phyloP scores from a whole-genome alignment of 2,113 vertebrate species.

The Urocynchramus pylzowi region DNA sequence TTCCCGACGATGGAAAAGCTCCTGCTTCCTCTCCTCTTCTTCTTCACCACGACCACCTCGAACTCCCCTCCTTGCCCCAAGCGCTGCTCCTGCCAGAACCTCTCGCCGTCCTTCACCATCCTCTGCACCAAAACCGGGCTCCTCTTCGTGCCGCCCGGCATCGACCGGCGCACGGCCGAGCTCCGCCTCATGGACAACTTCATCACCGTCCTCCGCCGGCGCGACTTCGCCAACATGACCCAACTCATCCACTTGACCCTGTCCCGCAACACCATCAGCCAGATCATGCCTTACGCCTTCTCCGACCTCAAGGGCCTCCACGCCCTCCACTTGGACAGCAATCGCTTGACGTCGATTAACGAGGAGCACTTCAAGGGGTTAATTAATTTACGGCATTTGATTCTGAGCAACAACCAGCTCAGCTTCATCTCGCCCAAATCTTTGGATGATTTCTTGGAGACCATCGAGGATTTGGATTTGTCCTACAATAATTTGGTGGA shows the following conservation, averaged over 20 bases:
- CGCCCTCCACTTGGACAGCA: conserved; percentile 90
- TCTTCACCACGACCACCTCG: conserved; percentile 20
- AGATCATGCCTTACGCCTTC: conserved; percentile 89
- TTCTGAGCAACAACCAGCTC: conserved; percentile 92
- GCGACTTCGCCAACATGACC: conserved; percentile 94
- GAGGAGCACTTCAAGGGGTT: conserved; percentile 90
- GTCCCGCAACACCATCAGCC: conserved; percentile 92
- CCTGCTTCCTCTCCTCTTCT: conserved; percentile 59
- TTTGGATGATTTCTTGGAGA: conserved; percentile 87
- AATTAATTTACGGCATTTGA: conserved; percentile 87
- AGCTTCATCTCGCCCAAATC: conserved; percentile 83
- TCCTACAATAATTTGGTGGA: conserved; percentile 93
- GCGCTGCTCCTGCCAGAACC: conserved; percentile 90
- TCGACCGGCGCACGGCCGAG: conserved; percentile 90
- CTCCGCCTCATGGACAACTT: conserved; percentile 93
- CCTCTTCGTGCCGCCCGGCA: conserved; percentile 88
- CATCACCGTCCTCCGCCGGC: conserved; percentile 82
- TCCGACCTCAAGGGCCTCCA: conserved; percentile 86
- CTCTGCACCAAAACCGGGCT: conserved; percentile 92
- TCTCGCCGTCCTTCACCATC: conserved; percentile 88
- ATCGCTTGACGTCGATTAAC: conserved; percentile 81
- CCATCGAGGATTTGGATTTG: conserved; percentile 90
- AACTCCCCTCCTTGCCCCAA: conserved; percentile 83
- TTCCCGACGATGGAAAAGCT: conserved; percentile 79
- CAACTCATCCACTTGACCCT: conserved; percentile 87